Evolutionary conservation across 1,140 invertebrate genomes (phyloP).

Genomic region (Nasonia vitripennis): DNA sequence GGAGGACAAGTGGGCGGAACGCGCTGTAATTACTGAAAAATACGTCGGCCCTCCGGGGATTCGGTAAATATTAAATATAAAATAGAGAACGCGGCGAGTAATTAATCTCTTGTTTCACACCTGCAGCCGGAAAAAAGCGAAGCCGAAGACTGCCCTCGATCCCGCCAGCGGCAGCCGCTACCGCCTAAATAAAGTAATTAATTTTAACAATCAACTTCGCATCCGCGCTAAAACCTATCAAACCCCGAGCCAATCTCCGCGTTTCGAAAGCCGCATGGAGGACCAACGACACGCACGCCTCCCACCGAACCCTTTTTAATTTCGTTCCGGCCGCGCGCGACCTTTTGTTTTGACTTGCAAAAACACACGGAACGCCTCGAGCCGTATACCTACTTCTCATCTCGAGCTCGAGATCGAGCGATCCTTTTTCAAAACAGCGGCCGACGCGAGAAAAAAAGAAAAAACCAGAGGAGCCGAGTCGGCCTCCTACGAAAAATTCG

Average conservation of each 20-base stretch:
- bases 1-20: background rate
- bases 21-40: background rate
- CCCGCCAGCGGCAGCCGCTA: background rate
- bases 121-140: background rate
- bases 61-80: background rate
- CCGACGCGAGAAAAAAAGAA: background rate
- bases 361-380: slow-evolving; percentile 2
- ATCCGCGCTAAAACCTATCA: background rate
- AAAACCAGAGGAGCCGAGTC: background rate
- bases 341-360: slow-evolving; percentile 27
- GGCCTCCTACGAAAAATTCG: slow-evolving; percentile 9
- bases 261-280: background rate
- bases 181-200: slow-evolving; percentile 1
- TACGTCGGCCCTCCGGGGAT: background rate
- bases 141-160: background rate
- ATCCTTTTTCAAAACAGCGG: background rate
- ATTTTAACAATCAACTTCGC: background rate
- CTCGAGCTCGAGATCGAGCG: no score
- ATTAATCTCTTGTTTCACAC: background rate
- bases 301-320: slow-evolving; percentile 6
- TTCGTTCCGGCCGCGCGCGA: background rate
- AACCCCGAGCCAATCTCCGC: background rate
- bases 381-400: no score
- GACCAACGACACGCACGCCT: background rate
- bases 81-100: background rate